A percentile compares a stretch with the other conserved stretches of the same genome.
These are phyloP conservation scores for Sakesphorus luctuosus DNA, from an alignment of 2,113 vertebrate species.

Conservation along the genomic window DNA sequence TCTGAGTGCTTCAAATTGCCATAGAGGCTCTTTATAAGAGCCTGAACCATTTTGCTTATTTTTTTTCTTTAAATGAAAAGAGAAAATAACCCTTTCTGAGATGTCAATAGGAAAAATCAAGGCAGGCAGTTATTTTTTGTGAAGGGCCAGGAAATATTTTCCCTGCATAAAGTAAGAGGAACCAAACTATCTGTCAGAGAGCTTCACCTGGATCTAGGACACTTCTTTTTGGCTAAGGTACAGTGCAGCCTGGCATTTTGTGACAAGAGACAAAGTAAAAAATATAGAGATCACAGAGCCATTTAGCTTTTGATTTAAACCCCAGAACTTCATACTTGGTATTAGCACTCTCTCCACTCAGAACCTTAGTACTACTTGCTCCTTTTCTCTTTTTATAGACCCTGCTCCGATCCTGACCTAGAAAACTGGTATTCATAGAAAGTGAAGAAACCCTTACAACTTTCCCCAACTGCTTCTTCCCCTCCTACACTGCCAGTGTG, in stretches of 20 bases:
- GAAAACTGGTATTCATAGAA: neutral
- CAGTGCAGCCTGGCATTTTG: neutral
- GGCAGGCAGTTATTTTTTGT: neutral
- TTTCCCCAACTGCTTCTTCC: neutral
- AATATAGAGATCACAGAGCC: neutral
- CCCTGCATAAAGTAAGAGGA: neutral
- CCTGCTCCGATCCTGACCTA: neutral
- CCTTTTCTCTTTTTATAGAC: neutral
- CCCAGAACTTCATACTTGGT: neutral
- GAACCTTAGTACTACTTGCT: neutral
- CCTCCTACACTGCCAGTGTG: neutral
- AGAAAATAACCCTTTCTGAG: neutral
- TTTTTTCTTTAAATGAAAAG: neutral
- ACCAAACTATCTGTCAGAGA: neutral
- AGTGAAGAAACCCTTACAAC: neutral
- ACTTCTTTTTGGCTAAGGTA: neutral
- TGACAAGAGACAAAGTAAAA: neutral
- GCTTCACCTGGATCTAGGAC: neutral
- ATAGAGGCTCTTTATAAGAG: neutral
- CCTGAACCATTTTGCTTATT: rapidly evolving
- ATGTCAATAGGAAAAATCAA: neutral
- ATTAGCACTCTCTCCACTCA: neutral
- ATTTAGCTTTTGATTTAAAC: neutral
- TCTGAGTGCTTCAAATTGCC: neutral
- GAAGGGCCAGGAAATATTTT: neutral